Evolutionary conservation across 2,113 vertebrate genomes (phyloP).

Genomic region (Catharus fuscescens): DNA sequence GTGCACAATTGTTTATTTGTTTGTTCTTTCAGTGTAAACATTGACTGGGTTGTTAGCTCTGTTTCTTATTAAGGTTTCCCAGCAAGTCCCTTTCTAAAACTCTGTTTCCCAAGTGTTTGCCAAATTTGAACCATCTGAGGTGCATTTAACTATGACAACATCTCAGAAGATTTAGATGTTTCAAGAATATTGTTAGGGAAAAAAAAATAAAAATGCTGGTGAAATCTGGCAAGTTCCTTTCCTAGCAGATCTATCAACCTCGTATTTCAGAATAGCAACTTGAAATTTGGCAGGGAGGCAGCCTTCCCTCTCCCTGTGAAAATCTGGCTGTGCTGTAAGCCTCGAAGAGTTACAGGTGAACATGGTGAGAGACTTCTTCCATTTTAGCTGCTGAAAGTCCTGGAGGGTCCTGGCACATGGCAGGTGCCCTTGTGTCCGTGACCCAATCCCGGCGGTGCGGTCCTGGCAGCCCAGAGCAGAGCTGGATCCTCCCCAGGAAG

Average conservation of each 20-base stretch:
- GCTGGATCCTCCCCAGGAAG: not conserved
- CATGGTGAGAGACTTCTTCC: not conserved
- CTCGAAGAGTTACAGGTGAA: not conserved
- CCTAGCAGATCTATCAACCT: not conserved
- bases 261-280: not conserved
- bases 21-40: conserved; percentile 51
- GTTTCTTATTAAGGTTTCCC: conserved; percentile 59
- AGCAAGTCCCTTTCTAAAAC: conserved; percentile 34
- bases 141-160: conserved; percentile 51
- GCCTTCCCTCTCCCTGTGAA: not conserved
- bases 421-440: accelerated
- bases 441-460: accelerated
- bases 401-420: accelerated
- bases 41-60: conserved; percentile 39
- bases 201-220: not conserved
- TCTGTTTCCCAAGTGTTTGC: conserved; percentile 32
- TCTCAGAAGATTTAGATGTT: conserved; percentile 44
- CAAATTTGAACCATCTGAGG: conserved; percentile 64
- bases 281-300: not conserved
- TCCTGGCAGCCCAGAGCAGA: not conserved
- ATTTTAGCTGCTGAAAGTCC: not conserved
- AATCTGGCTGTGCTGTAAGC: not conserved
- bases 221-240: conserved; percentile 5
- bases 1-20: conserved; percentile 65
- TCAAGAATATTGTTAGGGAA: not conserved